A percentile compares a stretch with the other conserved stretches of the same genome.
Conservation (phyloP, 2,888 invertebrate species). For the Pachymerium ferrugineum region DNA sequence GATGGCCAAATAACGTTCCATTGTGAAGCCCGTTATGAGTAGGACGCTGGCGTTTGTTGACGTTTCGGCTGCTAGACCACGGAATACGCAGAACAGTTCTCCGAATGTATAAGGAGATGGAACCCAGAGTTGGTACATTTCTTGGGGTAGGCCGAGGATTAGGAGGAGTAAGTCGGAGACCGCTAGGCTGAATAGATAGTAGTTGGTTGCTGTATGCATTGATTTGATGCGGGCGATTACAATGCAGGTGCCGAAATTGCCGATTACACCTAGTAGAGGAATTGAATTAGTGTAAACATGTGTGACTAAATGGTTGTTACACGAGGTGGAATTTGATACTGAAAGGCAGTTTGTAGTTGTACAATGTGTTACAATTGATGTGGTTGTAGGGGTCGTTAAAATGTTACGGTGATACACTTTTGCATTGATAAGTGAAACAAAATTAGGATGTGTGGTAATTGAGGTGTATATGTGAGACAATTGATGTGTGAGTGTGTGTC, state of each 20-base stretch:
- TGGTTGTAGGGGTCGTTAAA: too few species aligned
- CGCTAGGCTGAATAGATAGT: slow-evolving; percentile 72
- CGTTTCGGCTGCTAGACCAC: slow-evolving; percentile 77
- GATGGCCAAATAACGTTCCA: slow-evolving; percentile 79
- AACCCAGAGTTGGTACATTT: slow-evolving; percentile 67
- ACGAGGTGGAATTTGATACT: too few species aligned
- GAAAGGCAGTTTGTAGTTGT: too few species aligned
- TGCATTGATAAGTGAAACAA: too few species aligned
- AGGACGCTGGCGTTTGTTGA: slow-evolving; percentile 64
- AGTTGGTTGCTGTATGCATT: slow-evolving; percentile 81
- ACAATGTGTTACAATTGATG: too few species aligned
- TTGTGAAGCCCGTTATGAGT: slow-evolving; percentile 76
- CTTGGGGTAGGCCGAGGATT: slow-evolving; percentile 73
- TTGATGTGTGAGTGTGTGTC: too few species aligned
- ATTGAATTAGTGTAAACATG: background rate
- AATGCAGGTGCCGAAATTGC: slow-evolving; percentile 71
- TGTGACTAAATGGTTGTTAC: too few species aligned
- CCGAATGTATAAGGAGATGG: slow-evolving; percentile 62
- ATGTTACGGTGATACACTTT: too few species aligned
- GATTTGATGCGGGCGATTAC: slow-evolving; percentile 69
- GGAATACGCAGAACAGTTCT: slow-evolving; percentile 67
- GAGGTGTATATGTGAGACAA: too few species aligned
- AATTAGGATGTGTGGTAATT: too few species aligned
- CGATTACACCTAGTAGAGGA: slow-evolving; percentile 57
- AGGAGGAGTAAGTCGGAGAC: slow-evolving; percentile 73